phyloP scores from a whole-genome alignment of 1,140 invertebrate species.

The Drosophila navojoa region DNA sequence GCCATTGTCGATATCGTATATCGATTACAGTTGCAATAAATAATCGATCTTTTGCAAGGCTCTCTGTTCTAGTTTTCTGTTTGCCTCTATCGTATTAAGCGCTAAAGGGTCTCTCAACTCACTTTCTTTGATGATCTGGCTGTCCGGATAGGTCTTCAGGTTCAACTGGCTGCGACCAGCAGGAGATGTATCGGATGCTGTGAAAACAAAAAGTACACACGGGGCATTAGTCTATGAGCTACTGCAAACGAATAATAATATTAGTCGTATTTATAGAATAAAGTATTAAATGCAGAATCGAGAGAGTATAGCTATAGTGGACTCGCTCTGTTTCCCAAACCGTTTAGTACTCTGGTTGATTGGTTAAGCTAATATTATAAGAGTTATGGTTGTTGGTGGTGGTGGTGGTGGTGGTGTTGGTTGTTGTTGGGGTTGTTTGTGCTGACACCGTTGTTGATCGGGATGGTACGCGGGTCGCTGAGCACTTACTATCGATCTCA shows the following conservation, averaged over 20 bases:
- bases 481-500: constrained; percentile 80
- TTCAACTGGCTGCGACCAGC: constrained; percentile 73
- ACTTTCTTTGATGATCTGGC: constrained; percentile 93
- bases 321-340: neutral
- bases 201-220: neutral
- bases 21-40: neutral
- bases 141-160: constrained; percentile 89
- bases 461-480: constrained; percentile 1
- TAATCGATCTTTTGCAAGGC: constrained; percentile 7
- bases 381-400: neutral
- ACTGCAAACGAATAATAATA: neutral
- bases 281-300: neutral
- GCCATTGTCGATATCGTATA: neutral
- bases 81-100: neutral
- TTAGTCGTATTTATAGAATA: neutral
- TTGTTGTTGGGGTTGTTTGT: constrained; percentile 28
- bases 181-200: constrained; percentile 20
- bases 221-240: neutral
- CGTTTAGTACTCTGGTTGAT: constrained; percentile 28
- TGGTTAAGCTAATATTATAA: neutral
- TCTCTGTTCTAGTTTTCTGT: neutral
- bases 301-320: neutral
- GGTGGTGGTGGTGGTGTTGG: neutral
- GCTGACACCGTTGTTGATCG: constrained; percentile 30
- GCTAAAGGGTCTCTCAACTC: constrained; percentile 84